Conservation (phyloP, 2,888 invertebrate species). For the Horisme vitalbata region DNA sequence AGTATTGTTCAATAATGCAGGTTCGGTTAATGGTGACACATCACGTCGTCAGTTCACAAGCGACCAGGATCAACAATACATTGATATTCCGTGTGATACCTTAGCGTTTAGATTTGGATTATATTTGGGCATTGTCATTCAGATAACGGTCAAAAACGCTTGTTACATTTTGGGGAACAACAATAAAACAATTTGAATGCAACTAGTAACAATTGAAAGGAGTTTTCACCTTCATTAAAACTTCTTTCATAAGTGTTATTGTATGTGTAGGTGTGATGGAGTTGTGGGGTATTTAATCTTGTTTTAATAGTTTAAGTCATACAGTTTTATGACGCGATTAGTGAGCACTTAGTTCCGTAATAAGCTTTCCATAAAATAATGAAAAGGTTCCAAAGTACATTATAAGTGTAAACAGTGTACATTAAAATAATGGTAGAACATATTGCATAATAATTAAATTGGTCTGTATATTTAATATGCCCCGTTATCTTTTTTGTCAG, state of each 20-base stretch:
- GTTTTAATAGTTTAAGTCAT: conserved; percentile 17
- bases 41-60: conserved; percentile 82
- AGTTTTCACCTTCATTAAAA: conserved; percentile 20
- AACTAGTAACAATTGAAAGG: conserved; percentile 26
- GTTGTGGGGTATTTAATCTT: conserved; percentile 5
- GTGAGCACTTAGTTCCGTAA: conserved; percentile 5
- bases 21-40: conserved; percentile 73
- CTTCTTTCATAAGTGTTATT: not conserved
- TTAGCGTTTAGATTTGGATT: conserved; percentile 81
- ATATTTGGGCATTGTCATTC: conserved; percentile 78
- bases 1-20: conserved; percentile 76
- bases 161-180: conserved; percentile 72
- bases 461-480: too few relatives aligned
- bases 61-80: conserved; percentile 63
- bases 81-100: conserved; percentile 75
- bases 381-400: not conserved
- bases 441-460: too few relatives aligned
- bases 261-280: conserved; percentile 12
- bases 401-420: not conserved
- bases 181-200: conserved; percentile 61
- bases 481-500: too few relatives aligned
- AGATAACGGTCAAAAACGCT: conserved; percentile 60
- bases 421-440: conserved; percentile 1
- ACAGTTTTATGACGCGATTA: conserved; percentile 17
- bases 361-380: conserved; percentile 5